phyloP scores from a whole-genome alignment of 2,797 vertebrate genomes.

The Tokudaia tokunoshimensis region DNA sequence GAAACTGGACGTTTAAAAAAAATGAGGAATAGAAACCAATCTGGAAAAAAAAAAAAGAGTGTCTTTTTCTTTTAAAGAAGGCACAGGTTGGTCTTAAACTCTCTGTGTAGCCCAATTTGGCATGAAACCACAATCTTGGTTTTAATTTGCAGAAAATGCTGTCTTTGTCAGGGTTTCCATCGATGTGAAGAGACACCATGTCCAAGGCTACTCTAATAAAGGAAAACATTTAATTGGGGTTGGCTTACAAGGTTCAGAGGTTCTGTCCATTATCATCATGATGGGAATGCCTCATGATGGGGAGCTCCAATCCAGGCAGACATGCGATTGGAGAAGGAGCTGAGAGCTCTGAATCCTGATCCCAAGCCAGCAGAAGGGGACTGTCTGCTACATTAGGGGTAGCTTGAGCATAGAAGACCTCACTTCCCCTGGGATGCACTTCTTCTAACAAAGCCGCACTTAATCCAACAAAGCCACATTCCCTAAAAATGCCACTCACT shows the following conservation, averaged over 20 bases:
- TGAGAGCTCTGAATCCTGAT: neutral
- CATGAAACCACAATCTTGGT: neutral
- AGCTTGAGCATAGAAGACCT: neutral
- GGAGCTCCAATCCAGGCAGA: neutral
- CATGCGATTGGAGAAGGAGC: neutral
- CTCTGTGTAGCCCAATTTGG: neutral
- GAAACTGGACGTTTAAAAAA: conserved; percentile 1
- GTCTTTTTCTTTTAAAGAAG: neutral
- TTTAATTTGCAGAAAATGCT: conserved; percentile 39
- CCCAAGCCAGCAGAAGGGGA: neutral
- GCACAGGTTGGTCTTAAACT: neutral
- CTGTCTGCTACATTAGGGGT: neutral
- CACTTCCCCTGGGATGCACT: neutral
- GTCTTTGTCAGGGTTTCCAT: neutral
- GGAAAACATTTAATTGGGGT: neutral
- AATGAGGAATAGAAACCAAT: conserved; percentile 24
- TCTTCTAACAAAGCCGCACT: neutral
- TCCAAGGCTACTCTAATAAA: neutral
- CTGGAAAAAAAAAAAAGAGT: conserved; percentile 17
- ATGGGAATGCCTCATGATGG: no score
- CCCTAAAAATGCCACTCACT: neutral
- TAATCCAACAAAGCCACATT: no score
- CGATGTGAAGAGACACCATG: neutral
- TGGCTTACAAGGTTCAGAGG: neutral
- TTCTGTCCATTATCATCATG: neutral